A percentile compares a stretch with the other conserved stretches of the same genome.
These are phyloP conservation scores for Drosophila antonietae DNA, from an alignment of 2,888 invertebrate genomes.

Conservation along the genomic window DNA sequence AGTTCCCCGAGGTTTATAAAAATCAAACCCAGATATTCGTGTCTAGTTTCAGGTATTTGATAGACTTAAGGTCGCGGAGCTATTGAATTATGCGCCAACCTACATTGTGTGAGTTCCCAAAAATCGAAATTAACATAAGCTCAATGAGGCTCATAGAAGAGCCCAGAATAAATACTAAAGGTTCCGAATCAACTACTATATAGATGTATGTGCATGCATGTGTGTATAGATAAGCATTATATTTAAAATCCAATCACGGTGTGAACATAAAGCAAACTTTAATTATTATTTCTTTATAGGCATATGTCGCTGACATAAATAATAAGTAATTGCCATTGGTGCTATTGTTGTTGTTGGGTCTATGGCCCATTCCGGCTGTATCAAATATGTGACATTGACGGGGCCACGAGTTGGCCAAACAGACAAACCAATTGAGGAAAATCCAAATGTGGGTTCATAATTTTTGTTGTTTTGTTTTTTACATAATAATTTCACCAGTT, in stretches of 20 bases:
- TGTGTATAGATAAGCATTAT: slow-evolving; percentile 28
- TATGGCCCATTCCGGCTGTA: slow-evolving; percentile 31
- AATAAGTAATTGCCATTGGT: slow-evolving; percentile 50
- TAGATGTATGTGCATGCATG: neutral
- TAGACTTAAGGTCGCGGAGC: slow-evolving; percentile 8
- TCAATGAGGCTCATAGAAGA: slow-evolving; percentile 47
- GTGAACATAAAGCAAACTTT: slow-evolving; percentile 70
- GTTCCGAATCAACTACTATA: slow-evolving; percentile 23
- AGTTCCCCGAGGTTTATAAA: neutral
- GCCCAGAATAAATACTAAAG: slow-evolving; percentile 42
- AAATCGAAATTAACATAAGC: slow-evolving; percentile 44
- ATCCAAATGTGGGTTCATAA: slow-evolving; percentile 28
- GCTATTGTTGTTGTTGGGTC: slow-evolving; percentile 19
- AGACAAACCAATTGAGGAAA: slow-evolving; percentile 29
- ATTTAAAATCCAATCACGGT: slow-evolving; percentile 64
- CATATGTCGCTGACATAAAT: slow-evolving; percentile 68
- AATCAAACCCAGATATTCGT: neutral
- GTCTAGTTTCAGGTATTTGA: slow-evolving; percentile 5
- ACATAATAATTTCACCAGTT: slow-evolving; percentile 39
- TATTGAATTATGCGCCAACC: slow-evolving; percentile 21
- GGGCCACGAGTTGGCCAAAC: slow-evolving; percentile 40
- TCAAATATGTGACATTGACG: slow-evolving; percentile 55
- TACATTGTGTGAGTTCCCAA: slow-evolving; percentile 42
- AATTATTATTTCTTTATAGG: slow-evolving; percentile 65
- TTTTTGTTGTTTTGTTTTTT: slow-evolving; percentile 12